Evolutionary conservation across 2,797 vertebrate species (phyloP).

Genomic region (Enteromius viviparus): DNA sequence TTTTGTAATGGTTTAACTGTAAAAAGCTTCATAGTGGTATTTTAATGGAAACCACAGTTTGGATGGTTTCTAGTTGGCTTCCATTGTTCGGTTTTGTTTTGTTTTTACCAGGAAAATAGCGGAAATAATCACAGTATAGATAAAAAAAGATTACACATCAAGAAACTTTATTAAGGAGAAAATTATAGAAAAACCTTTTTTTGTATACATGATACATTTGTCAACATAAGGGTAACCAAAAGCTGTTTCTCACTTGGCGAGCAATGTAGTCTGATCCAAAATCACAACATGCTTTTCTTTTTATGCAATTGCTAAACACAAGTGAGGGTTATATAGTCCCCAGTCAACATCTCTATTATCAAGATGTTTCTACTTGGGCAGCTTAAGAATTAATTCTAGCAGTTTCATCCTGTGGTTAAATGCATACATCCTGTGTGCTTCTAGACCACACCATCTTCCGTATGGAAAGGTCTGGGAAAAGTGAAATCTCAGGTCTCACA

Average conservation of each 20-base stretch:
- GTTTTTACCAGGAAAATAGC: no score
- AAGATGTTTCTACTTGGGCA: not conserved
- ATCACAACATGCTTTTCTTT: not conserved
- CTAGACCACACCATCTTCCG: not conserved
- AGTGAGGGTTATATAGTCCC: not conserved
- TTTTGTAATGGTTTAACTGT: no score
- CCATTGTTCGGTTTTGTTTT: no score
- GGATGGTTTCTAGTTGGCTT: no score
- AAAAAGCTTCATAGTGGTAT: no score
- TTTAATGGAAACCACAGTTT: no score
- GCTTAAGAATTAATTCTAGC: not conserved
- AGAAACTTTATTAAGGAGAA: not conserved
- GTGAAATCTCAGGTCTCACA: not conserved
- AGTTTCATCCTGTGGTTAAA: not conserved
- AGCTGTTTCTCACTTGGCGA: not conserved
- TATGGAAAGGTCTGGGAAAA: not conserved
- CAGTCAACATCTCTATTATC: not conserved
- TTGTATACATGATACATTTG: not conserved
- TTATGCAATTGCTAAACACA: not conserved
- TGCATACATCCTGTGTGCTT: no score
- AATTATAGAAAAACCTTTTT: not conserved
- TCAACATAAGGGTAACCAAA: not conserved
- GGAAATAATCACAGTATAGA: not conserved
- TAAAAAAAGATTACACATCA: not conserved
- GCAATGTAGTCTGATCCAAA: not conserved